Conservation (phyloP, 1,140 invertebrate genomes). For the Teleopsis dalmanni region DNA sequence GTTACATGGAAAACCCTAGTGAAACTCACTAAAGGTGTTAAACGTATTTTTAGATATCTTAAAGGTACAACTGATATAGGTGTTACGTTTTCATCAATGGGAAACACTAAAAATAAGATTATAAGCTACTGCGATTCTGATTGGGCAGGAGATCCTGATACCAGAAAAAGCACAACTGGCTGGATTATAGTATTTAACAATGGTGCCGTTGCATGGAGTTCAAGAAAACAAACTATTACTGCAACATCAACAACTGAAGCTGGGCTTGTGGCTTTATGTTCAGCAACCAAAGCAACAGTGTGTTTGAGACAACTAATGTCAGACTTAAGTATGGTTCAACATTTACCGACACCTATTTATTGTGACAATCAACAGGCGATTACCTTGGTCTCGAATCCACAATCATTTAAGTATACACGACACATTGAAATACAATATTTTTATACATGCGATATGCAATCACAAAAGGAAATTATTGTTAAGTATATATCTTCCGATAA, state of each 20-base stretch:
- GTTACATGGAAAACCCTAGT: too few relatives aligned
- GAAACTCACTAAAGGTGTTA: conserved; percentile 26
- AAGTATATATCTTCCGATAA: too few relatives aligned
- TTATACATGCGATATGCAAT: too few relatives aligned
- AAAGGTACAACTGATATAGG: conserved; percentile 24
- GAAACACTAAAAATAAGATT: background rate
- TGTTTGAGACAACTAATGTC: too few relatives aligned
- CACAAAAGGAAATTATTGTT: too few relatives aligned
- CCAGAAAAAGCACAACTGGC: conserved; percentile 30
- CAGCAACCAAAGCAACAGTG: conserved; percentile 19
- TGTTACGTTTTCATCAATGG: background rate
- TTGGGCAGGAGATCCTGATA: conserved; percentile 14
- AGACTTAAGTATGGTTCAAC: too few relatives aligned
- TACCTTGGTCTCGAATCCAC: too few relatives aligned
- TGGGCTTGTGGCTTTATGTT: conserved; percentile 30
- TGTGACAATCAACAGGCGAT: too few relatives aligned
- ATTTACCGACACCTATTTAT: too few relatives aligned
- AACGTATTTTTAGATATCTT: conserved; percentile 37
- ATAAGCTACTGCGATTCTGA: conserved; percentile 15
- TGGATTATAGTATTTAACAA: conserved; percentile 22
- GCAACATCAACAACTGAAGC: conserved; percentile 33
- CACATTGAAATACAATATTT: too few relatives aligned
- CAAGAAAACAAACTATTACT: conserved; percentile 28
- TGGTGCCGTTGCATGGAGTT: conserved; percentile 25
- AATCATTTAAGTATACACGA: too few relatives aligned